Conservation (phyloP, 2,113 vertebrate genomes). For the Sturnira hondurensis region DNA sequence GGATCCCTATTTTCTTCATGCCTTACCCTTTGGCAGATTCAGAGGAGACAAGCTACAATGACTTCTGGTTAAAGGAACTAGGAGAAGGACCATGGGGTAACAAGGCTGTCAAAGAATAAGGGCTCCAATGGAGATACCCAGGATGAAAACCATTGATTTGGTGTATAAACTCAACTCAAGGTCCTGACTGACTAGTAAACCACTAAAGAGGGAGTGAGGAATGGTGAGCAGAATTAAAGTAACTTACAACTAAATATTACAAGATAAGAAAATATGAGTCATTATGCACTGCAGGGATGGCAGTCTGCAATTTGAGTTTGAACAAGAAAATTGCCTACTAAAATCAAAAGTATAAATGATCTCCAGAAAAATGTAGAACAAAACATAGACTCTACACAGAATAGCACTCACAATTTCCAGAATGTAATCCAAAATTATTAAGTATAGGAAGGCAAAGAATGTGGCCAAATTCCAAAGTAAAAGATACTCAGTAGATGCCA, state of each 20-base stretch:
- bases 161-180: not conserved
- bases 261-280: not conserved
- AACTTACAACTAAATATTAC: not conserved
- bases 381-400: not conserved
- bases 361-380: not conserved
- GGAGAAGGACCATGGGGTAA: not conserved
- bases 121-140: not conserved
- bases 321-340: not conserved
- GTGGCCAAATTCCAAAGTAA: not conserved
- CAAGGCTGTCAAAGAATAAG: not conserved
- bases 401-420: not conserved
- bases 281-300: not conserved
- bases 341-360: not conserved
- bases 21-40: not conserved
- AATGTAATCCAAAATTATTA: not conserved
- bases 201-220: not conserved
- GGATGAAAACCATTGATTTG: not conserved
- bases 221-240: not conserved
- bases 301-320: not conserved
- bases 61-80: not conserved
- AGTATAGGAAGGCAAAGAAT: not conserved
- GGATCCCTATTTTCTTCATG: not conserved
- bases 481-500: not conserved
- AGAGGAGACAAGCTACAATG: not conserved
- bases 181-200: not conserved